Conservation (phyloP, 2,888 invertebrate species). For the Erpobdella octoculata region DNA sequence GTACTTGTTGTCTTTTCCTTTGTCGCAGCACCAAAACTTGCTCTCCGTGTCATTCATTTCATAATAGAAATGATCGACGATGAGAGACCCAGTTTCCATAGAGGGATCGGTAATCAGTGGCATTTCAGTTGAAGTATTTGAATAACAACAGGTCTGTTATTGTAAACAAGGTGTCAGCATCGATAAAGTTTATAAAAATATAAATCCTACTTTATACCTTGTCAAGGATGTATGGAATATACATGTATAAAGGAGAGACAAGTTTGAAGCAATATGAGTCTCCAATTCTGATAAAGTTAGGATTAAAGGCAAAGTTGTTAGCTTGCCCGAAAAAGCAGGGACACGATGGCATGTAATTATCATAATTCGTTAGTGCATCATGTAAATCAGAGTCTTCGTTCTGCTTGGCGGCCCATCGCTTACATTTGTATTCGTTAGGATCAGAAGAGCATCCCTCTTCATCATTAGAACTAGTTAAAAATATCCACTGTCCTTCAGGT, state of each 20-base stretch:
- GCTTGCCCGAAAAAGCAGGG: neutral
- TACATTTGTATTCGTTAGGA: neutral
- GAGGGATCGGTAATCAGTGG: conserved; percentile 14
- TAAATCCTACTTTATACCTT: neutral
- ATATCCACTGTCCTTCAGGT: neutral
- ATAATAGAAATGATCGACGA: conserved; percentile 18
- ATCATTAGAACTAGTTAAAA: neutral
- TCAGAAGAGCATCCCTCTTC: neutral
- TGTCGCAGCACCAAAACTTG: conserved; percentile 28
- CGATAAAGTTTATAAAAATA: neutral
- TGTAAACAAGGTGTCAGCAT: too few relatives aligned
- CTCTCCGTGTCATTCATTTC: neutral
- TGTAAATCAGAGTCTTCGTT: too few relatives aligned
- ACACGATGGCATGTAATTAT: neutral
- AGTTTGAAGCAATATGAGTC: neutral
- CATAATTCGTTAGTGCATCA: neutral
- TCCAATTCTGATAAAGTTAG: neutral
- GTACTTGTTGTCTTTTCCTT: neutral
- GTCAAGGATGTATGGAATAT: neutral
- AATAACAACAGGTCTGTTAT: conserved; percentile 29
- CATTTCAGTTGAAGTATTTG: neutral
- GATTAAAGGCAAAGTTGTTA: neutral
- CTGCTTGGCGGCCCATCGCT: neutral
- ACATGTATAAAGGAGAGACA: neutral
- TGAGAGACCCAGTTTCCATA: conserved; percentile 16